A percentile compares a stretch with the other conserved stretches of the same genome.
Conservation (phyloP, 2,797 vertebrate genomes). For the Chanos chanos region DNA sequence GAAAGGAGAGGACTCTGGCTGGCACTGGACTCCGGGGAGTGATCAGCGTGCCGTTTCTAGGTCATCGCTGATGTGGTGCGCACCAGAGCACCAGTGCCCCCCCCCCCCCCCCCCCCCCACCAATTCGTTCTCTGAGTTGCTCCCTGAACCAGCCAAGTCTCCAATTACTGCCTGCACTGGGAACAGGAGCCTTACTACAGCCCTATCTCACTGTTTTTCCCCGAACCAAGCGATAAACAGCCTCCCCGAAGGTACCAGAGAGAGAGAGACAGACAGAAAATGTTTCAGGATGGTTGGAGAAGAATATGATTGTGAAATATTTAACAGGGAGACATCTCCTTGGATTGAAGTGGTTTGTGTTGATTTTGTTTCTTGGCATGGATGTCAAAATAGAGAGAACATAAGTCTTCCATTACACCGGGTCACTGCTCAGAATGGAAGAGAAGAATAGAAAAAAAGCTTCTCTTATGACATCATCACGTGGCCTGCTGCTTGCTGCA, state of each 20-base stretch:
- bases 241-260: constrained; percentile 65
- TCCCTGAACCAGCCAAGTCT: constrained; percentile 59
- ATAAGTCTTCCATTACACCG: no score
- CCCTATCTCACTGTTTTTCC: constrained; percentile 46
- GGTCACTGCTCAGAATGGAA: no score
- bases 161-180: constrained; percentile 61
- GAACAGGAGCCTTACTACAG: constrained; percentile 44
- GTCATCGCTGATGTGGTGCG: constrained; percentile 68
- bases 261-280: constrained; percentile 69
- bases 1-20: constrained; percentile 12
- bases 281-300: constrained; percentile 70
- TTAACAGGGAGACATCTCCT: constrained; percentile 61
- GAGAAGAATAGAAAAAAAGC: no score
- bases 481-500: no score
- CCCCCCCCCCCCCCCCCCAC: no score
- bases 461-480: no score
- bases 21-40: constrained; percentile 62
- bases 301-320: constrained; percentile 72
- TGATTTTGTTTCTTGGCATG: constrained; percentile 65
- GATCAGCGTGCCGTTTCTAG: constrained; percentile 76
- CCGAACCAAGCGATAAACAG: constrained; percentile 24
- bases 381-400: no score
- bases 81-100: constrained; percentile 65
- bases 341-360: constrained; percentile 67
- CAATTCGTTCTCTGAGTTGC: constrained; percentile 51